Conservation (phyloP, 2,888 invertebrate genomes). For the Drosophila koepferae region DNA sequence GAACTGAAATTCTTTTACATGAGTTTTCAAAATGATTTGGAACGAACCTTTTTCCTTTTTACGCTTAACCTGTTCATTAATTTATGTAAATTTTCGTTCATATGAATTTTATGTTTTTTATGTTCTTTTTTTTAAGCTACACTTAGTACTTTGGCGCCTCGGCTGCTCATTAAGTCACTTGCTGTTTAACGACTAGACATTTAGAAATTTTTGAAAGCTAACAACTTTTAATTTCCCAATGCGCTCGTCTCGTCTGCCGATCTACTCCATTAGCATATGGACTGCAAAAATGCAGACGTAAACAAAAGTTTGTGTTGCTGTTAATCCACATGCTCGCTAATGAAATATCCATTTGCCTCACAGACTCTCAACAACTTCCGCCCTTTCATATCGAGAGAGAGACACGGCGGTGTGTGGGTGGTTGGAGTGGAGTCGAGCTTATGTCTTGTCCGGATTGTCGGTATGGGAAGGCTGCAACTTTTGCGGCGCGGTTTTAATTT, state of each 20-base stretch:
- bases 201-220: conserved; percentile 25
- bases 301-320: conserved; percentile 60
- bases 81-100: neutral
- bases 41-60: neutral
- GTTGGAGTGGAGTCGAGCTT: conserved; percentile 36
- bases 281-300: conserved; percentile 59
- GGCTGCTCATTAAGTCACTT: conserved; percentile 26
- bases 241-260: conserved; percentile 46
- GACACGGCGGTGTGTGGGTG: conserved; percentile 7
- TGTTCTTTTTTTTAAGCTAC: neutral
- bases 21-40: neutral
- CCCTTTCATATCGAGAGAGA: neutral
- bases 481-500: conserved; percentile 80
- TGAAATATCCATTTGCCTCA: conserved; percentile 72
- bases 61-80: conserved; percentile 9
- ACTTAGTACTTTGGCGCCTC: neutral
- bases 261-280: conserved; percentile 63
- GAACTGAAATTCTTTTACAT: neutral
- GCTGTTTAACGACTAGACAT: conserved; percentile 38
- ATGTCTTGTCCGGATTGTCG: conserved; percentile 46
- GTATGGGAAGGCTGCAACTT: conserved; percentile 58
- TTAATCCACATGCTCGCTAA: conserved; percentile 69
- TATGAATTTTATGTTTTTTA: neutral
- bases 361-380: conserved; percentile 18
- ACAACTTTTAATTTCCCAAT: conserved; percentile 71